Base-by-base conservation (phyloP, 1,140 invertebrate species). In the Cyrtorhinus lividipennis region DNA sequence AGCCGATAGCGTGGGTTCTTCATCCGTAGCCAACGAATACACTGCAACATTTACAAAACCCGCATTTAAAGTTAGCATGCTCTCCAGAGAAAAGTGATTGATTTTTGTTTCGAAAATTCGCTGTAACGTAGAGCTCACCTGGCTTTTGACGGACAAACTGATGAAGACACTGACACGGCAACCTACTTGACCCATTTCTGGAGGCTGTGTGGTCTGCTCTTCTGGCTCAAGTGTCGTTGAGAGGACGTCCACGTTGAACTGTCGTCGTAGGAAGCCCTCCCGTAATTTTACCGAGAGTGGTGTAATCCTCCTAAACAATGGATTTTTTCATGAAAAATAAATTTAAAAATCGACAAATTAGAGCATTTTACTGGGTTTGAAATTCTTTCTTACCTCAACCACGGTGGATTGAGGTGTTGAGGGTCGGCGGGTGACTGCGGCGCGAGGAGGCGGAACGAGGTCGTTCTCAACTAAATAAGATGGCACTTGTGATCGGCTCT, bases 1-100 rank as follows among this genome's bases (percentile, higher is more conserved):
- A 0, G 79, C 77, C 0, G 78, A 77, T 25, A 79, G 73, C 44
- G 76, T 79, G 10, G 70, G 64, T 68, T 76, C 68, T 26, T 79
- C 75, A 65, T 79, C 76, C 0, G 75, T 76, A 0, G 76, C 72
- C 20, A 78, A 64, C 13, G 58, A 48, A 53, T 53, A 53, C 8
- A 22, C 48, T 53, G 48, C 10, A 53, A 38, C 30, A 38, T 38
- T 59, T n/a, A n/a, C n/a, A n/a, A n/a, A n/a, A n/a, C n/a, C n/a
- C n/a, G n/a, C n/a, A n/a, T n/a, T n/a, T n/a, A n/a, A n/a, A n/a
- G n/a, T n/a, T n/a, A n/a, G n/a, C n/a, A n/a, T n/a, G n/a, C n/a
- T n/a, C n/a, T n/a, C n/a, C n/a, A n/a, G n/a, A n/a, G n/a, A n/a
- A n/a, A n/a, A n/a, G n/a, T n/a, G n/a, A n/a, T n/a, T n/a, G n/a